A percentile compares a stretch with the other conserved stretches of the same genome.
phyloP scores from a whole-genome alignment of 2,888 invertebrate species.

The Meiosimyza decipiens region DNA sequence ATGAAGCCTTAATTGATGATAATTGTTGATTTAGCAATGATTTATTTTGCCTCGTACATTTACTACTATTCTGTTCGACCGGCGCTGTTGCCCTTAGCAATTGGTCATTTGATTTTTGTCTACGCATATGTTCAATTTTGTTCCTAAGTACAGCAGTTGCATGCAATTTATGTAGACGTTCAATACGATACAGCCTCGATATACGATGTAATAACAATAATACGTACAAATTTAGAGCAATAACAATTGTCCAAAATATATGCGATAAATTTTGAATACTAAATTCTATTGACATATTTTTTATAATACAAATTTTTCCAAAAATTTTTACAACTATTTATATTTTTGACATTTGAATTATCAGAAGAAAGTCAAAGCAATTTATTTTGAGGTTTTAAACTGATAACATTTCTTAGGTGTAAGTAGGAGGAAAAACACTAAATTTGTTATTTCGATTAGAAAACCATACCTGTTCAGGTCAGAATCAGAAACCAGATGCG shows the following conservation, averaged over 20 bases:
- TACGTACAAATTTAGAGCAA: conserved; percentile 43
- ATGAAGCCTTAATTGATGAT: background rate
- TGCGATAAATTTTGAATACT: conserved; percentile 47
- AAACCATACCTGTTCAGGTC: too few relatives aligned
- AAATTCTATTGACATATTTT: conserved; percentile 42
- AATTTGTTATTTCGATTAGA: too few relatives aligned
- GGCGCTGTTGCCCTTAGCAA: background rate
- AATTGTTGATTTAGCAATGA: background rate
- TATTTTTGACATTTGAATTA: conserved; percentile 4
- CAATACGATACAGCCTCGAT: conserved; percentile 42
- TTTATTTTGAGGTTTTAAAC: conserved; percentile 13
- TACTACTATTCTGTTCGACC: background rate
- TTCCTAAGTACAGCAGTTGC: conserved; percentile 39
- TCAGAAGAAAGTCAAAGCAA: conserved; percentile 19
- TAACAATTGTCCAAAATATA: conserved; percentile 45
- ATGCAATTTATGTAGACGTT: conserved; percentile 39
- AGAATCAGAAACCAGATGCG: too few relatives aligned
- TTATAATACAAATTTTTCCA: conserved; percentile 31
- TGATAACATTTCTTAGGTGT: too few relatives aligned
- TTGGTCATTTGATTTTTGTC: background rate
- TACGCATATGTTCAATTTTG: conserved; percentile 38
- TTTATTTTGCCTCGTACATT: too few relatives aligned
- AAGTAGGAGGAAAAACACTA: too few relatives aligned
- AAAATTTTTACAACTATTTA: conserved; percentile 13
- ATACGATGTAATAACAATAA: conserved; percentile 41